Base-by-base conservation (phyloP, 2,888 invertebrate species). In the Nasonovia ribisnigri region DNA sequence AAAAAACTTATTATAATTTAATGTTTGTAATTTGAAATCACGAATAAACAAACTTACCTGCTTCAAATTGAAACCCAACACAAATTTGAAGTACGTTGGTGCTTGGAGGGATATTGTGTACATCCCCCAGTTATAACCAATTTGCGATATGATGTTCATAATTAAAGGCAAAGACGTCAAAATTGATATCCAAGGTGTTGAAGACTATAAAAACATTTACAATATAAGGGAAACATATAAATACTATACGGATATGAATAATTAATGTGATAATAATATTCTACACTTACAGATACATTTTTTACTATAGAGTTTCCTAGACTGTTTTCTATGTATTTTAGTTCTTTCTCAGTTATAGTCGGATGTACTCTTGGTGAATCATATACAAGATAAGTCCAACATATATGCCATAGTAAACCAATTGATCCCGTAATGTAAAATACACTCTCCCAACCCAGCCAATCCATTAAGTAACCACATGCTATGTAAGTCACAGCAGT, bases 401-500 rank as follows among this genome's bases (percentile, higher is more conserved):
- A 96, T 1, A 96, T 89, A 95, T 96, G 97, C 98, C 98, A 98
- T 20, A 97, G 57, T 0, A 96, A 96, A 11, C 97, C 97, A 10
- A 97, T 95, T 0, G 96, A 95, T 20, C 97, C 97, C 24, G 97
- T 97, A 13, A 97, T 96, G 95, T 97, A 97, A 95, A 97, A 98
- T 0, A 97, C 97, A 94, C 97, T 96, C 95, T 97, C 97, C 98
- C 98, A 98, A 8, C 97, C 97, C 94, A 96, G 96, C 95, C 96
- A 96, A 94, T 96, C 96, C 92, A 97, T 97, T 26, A 98, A 96
- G 94, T 96, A 96, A 4, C 97, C 97, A 94, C 97, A 97, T 92
- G 97, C 95, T 0, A 97, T 97, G 95, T 97, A 97, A 24, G 97
- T 97, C n/a, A 97, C 94, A 0, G 97, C 97, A 43, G 97, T 97